phyloP scores from a whole-genome alignment of 2,888 invertebrate species.

The Archaeoteleia sp. region DNA sequence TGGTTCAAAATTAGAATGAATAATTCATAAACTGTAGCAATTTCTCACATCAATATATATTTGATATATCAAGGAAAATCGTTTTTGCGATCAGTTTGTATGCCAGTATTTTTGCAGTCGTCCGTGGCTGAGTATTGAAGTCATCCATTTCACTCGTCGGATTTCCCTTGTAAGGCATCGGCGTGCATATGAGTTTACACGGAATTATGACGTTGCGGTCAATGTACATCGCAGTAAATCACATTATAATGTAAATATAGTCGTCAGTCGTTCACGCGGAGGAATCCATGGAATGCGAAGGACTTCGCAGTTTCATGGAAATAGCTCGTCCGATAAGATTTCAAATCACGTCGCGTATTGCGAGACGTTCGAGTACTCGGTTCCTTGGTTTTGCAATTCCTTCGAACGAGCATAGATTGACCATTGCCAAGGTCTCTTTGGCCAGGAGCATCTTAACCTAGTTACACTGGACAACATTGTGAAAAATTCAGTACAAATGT shows the following conservation, averaged over 20 bases:
- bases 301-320: conserved; percentile 38
- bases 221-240: conserved; percentile 45
- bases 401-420: conserved; percentile 27
- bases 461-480: no score
- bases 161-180: conserved; percentile 29
- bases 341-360: conserved; percentile 41
- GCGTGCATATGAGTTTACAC: conserved; percentile 19
- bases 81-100: conserved; percentile 27
- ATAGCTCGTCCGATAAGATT: conserved; percentile 46
- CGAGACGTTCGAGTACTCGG: no score
- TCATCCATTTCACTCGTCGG: conserved; percentile 18
- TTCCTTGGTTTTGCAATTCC: conserved; percentile 46
- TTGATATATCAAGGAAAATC: no score
- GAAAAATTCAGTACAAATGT: not conserved
- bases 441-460: no score
- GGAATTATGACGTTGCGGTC: conserved; percentile 34
- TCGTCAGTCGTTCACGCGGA: conserved; percentile 42
- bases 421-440: conserved; percentile 37
- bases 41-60: conserved; percentile 14
- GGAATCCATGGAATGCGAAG: conserved; percentile 43
- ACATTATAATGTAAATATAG: conserved; percentile 50
- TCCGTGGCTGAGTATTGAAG: conserved; percentile 19
- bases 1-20: not conserved
- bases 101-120: conserved; percentile 35
- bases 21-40: conserved; percentile 21